Evolutionary conservation across 1,140 invertebrate species (phyloP), one percentile per base, ranked within the genome.

Genomic region (Archivesica marissinica): DNA sequence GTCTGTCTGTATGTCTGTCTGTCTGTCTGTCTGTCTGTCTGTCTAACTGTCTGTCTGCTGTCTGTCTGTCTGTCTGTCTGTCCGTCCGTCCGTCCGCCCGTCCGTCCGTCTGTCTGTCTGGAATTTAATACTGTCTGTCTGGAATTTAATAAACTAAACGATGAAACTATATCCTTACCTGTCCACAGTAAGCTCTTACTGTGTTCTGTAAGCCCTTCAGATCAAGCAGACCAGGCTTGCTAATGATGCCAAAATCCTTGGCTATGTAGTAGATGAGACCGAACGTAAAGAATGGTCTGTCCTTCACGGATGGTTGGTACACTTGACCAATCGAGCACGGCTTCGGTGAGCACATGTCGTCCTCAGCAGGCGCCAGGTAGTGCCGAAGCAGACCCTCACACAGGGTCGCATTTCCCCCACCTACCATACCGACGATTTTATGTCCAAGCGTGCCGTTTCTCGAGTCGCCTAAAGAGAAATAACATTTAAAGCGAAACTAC

Each of bases 241-340:
- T 86, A 7, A 90, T 30, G 17, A 86, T 87, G 1, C 79, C 39
- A 11, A 92, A 85, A 6, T 50, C 70, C 11, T 78, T 84, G 17
- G 87, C 84, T 1, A 90, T 39, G 61, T 88, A 88, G 23, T 82
- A 66, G 76, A 90, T 91, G n/a, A 87, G 88, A n/a, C 87, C 86
- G 30, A 89, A 80, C 30, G 90, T 89, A 50, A 88, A 91, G 82
- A 92, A 92, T 6, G 50, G 64, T 52, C 78, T 75, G 54, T 86
- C 50, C 6, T 39, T 80, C 0, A 92, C 77, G 15, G 79, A 61
- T 2, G 91, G 88, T 80, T 92, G 90, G 84, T 92, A 92, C 0
- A 91, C 88, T 35, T 85, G 72, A 17, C 89, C 89, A 47, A 92
- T 89, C 25, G 88, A 84, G 85, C 91, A 92, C 15, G 91, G 91